Percentiles rank a stretch among this genome's conserved stretches.
These are phyloP conservation scores for Rhyzopertha dominica DNA, from an alignment of 1,140 invertebrate species.

Conservation along the genomic window DNA sequence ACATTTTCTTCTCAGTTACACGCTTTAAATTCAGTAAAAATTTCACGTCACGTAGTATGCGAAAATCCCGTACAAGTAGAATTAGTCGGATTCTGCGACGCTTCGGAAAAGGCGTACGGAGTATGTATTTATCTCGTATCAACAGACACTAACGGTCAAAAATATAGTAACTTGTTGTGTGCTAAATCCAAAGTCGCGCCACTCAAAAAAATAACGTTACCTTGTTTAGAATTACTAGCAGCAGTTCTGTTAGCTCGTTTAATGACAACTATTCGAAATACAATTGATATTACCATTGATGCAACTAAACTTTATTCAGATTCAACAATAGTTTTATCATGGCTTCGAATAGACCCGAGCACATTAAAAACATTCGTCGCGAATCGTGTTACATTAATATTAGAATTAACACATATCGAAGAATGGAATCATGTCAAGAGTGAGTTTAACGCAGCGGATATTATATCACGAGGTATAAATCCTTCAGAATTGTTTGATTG, in stretches of 20 bases:
- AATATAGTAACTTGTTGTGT: slow-evolving; percentile 20
- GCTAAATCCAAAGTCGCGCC: slow-evolving; percentile 37
- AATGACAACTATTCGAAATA: slow-evolving; percentile 12
- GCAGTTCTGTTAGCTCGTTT: slow-evolving; percentile 21
- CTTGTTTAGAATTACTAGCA: slow-evolving; percentile 29
- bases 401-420: slow-evolving; percentile 26
- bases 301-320: slow-evolving; percentile 41
- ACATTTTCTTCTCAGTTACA: slow-evolving; percentile 10
- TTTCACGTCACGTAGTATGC: no score
- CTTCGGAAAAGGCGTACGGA: slow-evolving; percentile 36
- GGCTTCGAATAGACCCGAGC: slow-evolving; percentile 23
- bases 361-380: slow-evolving; percentile 37
- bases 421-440: slow-evolving; percentile 40
- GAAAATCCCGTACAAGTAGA: slow-evolving; percentile 9
- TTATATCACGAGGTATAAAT: slow-evolving; percentile 42
- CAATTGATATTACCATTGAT: slow-evolving; percentile 13
- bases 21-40: slow-evolving; percentile 5
- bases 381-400: slow-evolving; percentile 40
- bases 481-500: slow-evolving; percentile 22
- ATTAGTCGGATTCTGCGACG: slow-evolving; percentile 37
- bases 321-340: slow-evolving; percentile 42
- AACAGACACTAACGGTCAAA: slow-evolving; percentile 11
- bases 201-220: slow-evolving; percentile 34
- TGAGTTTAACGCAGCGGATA: slow-evolving; percentile 44
- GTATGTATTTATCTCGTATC: slow-evolving; percentile 32